Base-by-base conservation (phyloP, 2,797 vertebrate species). In the Siniperca undulata region DNA sequence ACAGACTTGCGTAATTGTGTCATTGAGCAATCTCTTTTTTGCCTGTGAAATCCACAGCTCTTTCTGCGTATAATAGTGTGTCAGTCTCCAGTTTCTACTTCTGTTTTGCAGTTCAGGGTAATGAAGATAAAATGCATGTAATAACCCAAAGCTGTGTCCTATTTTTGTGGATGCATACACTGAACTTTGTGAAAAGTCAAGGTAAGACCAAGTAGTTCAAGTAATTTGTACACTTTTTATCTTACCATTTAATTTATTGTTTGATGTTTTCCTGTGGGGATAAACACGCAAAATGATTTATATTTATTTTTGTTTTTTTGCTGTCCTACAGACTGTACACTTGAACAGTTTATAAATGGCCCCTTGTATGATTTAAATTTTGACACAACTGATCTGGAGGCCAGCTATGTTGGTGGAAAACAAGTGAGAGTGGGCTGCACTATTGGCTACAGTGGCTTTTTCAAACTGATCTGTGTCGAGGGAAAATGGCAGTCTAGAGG, bases 371-470 rank as follows among this genome's bases (percentile, higher is more conserved):
- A 81, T 77, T 3, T 8, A 2, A 86, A 93, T 68, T 91, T 86
- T 75, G 92, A 92, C 30, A 78, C 6, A 24, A 72, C 8, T 16
- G 24, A 0, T 11, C 7, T 95, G 74, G 14, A 50, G 0, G 0
- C 5, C 12, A 81, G 0, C 0, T 95, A 95, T 24, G 0, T 0
- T 0, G 0, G 0, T 56, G 84, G 60, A 20, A 38, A 19, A 7
- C 48, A 34, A 61, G 61, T 95, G 34, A 90, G 62, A 86, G 72
- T 96, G 22, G 1, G 10, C 66, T 96, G 96, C 81, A 76, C 0
- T 1, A 0, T 76, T 10, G 96, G 96, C 56, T 91, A 58, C 75
- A 68, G 7, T 27, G 96, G 95, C 4, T 93, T 90, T 56, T 86
- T 89, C 74, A 95, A 53, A 80, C 22, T 95, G 19, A 5, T 3